Evolutionary conservation across 1,140 invertebrate genomes (phyloP), one percentile per base, ranked within the genome.

Genomic region (Apis florea): DNA sequence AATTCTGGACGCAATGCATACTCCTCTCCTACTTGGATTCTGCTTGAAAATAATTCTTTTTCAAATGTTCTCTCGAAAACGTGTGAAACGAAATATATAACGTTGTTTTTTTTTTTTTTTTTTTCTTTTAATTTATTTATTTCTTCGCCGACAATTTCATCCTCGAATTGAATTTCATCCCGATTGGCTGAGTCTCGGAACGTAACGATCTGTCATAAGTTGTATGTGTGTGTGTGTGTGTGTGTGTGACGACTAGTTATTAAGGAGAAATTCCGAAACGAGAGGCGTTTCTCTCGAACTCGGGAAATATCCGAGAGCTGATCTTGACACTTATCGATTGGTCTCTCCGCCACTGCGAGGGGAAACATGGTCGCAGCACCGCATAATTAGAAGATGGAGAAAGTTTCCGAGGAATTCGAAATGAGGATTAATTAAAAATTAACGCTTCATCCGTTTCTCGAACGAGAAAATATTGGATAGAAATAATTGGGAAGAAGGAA

Each of bases 171-270:
- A 64, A 21, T 73, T 54, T 17, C 17, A 15, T 11, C 21, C 12
- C 24, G 47, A 56, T 73, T 31, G 59, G 11, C 17, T 24, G 31
- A 9, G 26, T 12, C 4, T 3, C 17, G 13, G 12, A 17, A 17
- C 51, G 59, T 79, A 73, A 79, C 51, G 17, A 54, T 6, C 40
- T 58, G 53, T 56, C 79, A 56, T 58, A 58, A 74, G 40, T 67
- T 6, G 31, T 31, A 2, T 31, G 31, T 31, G 31, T 31, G 31
- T 31, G 31, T n/a, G n/a, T n/a, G n/a, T 40, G 31, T n/a, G 61
- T 10, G 53, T 17, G 49, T 12, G n/a, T 2, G 19, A 80, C 63
- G 79, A 74, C 13, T 17, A 40, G 79, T 80, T 74, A 70, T 74
- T 74, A 74, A 51, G 6, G 40, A 19, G 19, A 59, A 24, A 49